Base-by-base conservation (phyloP, 2,797 vertebrate genomes). In the Lepilemur septentrionalis region DNA sequence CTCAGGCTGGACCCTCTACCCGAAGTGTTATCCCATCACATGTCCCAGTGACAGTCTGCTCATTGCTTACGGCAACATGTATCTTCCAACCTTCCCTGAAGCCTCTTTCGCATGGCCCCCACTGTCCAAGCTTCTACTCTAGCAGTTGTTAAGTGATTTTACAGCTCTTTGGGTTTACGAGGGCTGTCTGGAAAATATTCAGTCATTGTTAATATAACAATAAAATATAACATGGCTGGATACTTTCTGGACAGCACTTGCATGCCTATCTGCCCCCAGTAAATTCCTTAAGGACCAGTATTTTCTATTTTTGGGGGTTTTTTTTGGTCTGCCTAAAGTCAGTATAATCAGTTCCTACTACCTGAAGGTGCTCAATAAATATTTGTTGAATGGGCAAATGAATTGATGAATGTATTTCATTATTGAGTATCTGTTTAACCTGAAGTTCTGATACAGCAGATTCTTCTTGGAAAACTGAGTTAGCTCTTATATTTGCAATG, bases 401-500 rank as follows among this genome's bases (percentile, higher is more conserved):
- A 83, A 94, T 65, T 43, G 38, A 17, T 69, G 38, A 30, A 25
- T 69, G 9, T 23, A 48, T 41, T 89, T 94, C 12, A 35, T 75
- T 85, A 70, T 25, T 91, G 38, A 63, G 22, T 55, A 48, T 76
- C 52, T 94, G 2, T 69, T 81, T 67, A 85, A 72, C 25, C 20
- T 65, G 25, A 93, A 82, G 11, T 95, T 92, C 72, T 93, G 43
- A 73, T 90, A 73, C 79, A 75, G 13, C 7, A 81, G 63, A 38
- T 93, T 46, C 18, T 55, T 94, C 25, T 69, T 94, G 25, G 69
- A 57, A 97, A 89, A 88, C 80, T 61, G 20, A 82, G 25, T 93
- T 63, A 93, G 25, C 32, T 43, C 11, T 69, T 72, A 17, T 41
- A n/a, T 73, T 69, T 76, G 25, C 4, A 89, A 18, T 83, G 13